phyloP scores from a whole-genome alignment of 2,797 vertebrate species.

The Petrocephalus schoutedeni region DNA sequence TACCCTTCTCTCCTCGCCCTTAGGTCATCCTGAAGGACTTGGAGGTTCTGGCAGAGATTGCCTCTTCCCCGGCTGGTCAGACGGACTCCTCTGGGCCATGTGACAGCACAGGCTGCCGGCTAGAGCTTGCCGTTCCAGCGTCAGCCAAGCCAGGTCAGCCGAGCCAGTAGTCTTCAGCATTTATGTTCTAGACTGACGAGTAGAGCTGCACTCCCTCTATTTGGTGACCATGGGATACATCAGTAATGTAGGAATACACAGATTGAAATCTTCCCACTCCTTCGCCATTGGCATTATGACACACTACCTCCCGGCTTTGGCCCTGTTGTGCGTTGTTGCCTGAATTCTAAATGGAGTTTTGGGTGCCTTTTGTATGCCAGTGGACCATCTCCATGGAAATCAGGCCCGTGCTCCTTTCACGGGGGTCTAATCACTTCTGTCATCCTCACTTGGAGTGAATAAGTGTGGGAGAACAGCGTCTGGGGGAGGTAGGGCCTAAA shows the following conservation, averaged over 20 bases:
- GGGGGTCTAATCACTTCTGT: neutral
- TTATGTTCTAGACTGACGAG: neutral
- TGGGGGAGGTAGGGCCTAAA: neutral
- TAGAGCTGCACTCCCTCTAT: neutral
- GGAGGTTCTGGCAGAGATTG: conserved; percentile 92
- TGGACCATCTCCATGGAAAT: conserved; percentile 19
- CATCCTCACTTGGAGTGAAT: neutral
- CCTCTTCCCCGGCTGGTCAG: conserved; percentile 91
- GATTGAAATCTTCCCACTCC: conserved; percentile 8
- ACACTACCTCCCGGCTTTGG: conserved; percentile 10
- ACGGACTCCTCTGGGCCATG: conserved; percentile 60
- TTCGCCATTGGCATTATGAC: conserved; percentile 26
- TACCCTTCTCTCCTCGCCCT: neutral
- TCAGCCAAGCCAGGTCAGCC: conserved; percentile 52
- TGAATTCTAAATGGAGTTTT: neutral
- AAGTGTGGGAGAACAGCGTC: neutral
- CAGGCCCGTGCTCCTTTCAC: neutral
- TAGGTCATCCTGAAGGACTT: conserved; percentile 94
- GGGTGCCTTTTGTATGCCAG: neutral
- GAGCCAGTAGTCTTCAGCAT: conserved; percentile 1
- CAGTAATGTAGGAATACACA: conserved; percentile 15
- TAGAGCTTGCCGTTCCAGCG: conserved; percentile 72
- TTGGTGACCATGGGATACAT: neutral
- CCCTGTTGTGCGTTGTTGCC: conserved; percentile 11
- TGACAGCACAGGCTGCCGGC: conserved; percentile 59